Base-by-base conservation (phyloP, 2,888 invertebrate species). In the Leptinotarsa juncta region DNA sequence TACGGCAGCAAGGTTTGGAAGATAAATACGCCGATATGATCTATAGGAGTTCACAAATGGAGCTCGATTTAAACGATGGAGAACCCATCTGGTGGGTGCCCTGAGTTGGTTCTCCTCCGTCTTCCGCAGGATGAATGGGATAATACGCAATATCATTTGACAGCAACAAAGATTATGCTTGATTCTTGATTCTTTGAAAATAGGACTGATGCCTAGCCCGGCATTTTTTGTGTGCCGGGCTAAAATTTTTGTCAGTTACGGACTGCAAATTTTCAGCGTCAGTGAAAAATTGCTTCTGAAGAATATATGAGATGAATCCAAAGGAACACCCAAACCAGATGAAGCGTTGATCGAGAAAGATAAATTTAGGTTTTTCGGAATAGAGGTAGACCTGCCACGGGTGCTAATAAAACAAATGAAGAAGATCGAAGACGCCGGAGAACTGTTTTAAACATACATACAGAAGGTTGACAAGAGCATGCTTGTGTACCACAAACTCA, bases 221-320 rank as follows among this genome's bases (percentile, higher is more conserved):
- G 81, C 79, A 20, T 65, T 81, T 10, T 79, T 78, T 70, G 80
- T 83, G 66, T 32, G 82, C 85, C 85, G 0, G 86, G 90, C 91
- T 65, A 90, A 91, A 81, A 89, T 90, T 78, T 92, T 91, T 91
- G 90, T 91, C 32, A 91, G 91, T 83, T 92, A 91, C 80, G 91
- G 91, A 1, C 83, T 92, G 20, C 89, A 90, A 26, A 86, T 92
- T 3, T 92, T 92, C 80, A 90, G 90, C 81, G 80, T 89, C 48
- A 92, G 92, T 15, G 90, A 90, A 81, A 90, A 90, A 79, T 88
- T 88, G 20, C 78, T 82, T 12, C 67, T 85, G 20, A 79, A 78
- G 65, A 74, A 83, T 70, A 82, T 84, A 16, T 84, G 84, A 66
- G 82, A 83, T 50, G 79, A 79, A 57, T 74, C 62, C 53, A 60